Base-by-base conservation (phyloP, 2,797 vertebrate species). In the Darevskia nairensis region DNA sequence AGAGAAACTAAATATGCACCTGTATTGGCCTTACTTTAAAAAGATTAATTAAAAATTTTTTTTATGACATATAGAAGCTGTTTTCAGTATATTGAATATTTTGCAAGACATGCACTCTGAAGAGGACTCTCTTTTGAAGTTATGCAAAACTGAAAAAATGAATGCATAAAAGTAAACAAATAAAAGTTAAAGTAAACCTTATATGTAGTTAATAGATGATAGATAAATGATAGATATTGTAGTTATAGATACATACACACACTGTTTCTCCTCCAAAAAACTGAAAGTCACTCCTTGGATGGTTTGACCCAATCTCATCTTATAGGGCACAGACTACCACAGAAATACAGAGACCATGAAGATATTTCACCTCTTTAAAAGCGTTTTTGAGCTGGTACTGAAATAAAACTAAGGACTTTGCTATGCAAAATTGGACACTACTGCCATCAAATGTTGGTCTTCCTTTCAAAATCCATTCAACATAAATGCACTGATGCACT, bases 1-100 rank as follows among this genome's bases (percentile, higher is more conserved):
- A 94, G 92, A 64, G 15, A 90, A 76, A 1, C 4, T 78, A 89
- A 86, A 87, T 85, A 91, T 93, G 84, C 82, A 91, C 84, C 13
- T 88, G 35, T 91, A 76, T 85, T 94, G 91, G 10, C 75, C 13
- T 79, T 21, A 89, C 90, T 55, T 55, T 55, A 55, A 55, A 55
- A 55, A 55, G 88, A 77, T n/a, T 35, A 35, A 35, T 87, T 89
- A 88, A 71, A 82, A 4, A 44, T n/a, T n/a, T n/a, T n/a, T 35
- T 35, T 91, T 79, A 89, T 55, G 8, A 89, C n/a, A 86, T 71
- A 89, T 61, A 74, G 71, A 91, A 92, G 64, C 6, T 79, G 3
- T 44, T 87, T 55, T 84, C 80, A 89, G 55, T 55, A 25, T 89
- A 80, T 5, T 87, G 13, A 32, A 64, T 81, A 39, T n/a, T 76